Evolutionary conservation across 35 echinoderm and acorn worm species (phyloP).

Genomic region (Heliocidaris erythrogramma): DNA sequence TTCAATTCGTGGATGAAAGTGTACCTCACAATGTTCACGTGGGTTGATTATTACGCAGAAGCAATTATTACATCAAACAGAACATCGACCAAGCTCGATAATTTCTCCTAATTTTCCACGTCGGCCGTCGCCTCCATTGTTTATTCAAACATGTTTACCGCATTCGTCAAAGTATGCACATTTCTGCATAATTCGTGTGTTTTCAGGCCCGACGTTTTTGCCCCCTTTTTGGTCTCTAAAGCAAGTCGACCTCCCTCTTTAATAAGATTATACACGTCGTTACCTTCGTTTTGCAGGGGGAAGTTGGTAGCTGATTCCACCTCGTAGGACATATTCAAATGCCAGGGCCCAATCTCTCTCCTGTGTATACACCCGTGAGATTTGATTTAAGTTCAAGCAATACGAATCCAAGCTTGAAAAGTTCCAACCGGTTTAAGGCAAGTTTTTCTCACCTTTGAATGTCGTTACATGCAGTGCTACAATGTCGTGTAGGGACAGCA

Average conservation of each 20-base stretch:
- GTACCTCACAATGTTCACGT: too few relatives aligned
- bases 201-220: background rate
- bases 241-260: background rate
- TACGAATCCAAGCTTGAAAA: background rate
- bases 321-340: conserved; percentile 12
- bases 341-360: background rate
- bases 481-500: too few relatives aligned
- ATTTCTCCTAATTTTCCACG: background rate
- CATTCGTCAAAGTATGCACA: background rate
- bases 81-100: background rate
- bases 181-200: background rate
- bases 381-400: background rate
- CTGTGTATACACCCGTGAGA: background rate
- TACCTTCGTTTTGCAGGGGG: background rate
- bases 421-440: too few relatives aligned
- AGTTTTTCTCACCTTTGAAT: too few relatives aligned
- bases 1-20: too few relatives aligned
- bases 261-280: conserved; percentile 3
- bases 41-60: too few relatives aligned
- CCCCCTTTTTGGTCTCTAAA: background rate
- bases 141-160: background rate
- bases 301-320: background rate
- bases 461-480: too few relatives aligned
- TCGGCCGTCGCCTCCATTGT: background rate
- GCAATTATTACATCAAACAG: background rate